Evolutionary conservation across 2,888 invertebrate genomes (phyloP), one percentile per base, ranked within the genome.

Genomic region (Callimorpha dominula): DNA sequence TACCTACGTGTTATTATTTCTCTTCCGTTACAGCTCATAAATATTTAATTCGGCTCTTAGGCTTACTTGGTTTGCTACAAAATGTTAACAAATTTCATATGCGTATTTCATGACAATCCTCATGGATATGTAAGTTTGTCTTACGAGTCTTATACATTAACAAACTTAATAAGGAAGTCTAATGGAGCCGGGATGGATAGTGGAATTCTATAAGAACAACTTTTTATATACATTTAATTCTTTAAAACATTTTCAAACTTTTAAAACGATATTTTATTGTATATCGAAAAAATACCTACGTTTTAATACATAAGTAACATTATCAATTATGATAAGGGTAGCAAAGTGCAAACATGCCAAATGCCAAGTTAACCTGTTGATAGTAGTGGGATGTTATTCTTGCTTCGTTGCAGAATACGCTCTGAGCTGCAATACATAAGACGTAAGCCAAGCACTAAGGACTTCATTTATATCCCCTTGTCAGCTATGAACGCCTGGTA

Each of bases 391-490:
- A 84, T 83, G 78, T 84, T 82, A 84, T 82, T 81, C 79, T 80
- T 74, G 71, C 71, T 79, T 64, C 69, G 66, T 79, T 62, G 72
- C 72, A 70, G 67, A 74, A 83, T 79, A 82, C 73, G 74, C 73
- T 78, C 70, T 76, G 78, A 80, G 76, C 82, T 80, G 84, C 84
- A 86, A 85, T 88, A 87, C 86, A 88, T 89, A 88, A 87, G 81
- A 87, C 81, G 82, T 89, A 88, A 89, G 87, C 90, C 87, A 87
- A 85, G 85, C 81, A 85, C 89, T 89, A 90, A 91, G 87, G 86
- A 89, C 85, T 87, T 85, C 87, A 90, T 91, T 90, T 88, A 87
- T 89, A 86, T 87, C 86, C 85, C 81, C 85, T 85, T 85, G 84
- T 87, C 84, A 85, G 81, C 73, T 79, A 81, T 86, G 81, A 84